Base-by-base conservation (phyloP, 2,113 vertebrate genomes). In the Siniperca chuatsi region DNA sequence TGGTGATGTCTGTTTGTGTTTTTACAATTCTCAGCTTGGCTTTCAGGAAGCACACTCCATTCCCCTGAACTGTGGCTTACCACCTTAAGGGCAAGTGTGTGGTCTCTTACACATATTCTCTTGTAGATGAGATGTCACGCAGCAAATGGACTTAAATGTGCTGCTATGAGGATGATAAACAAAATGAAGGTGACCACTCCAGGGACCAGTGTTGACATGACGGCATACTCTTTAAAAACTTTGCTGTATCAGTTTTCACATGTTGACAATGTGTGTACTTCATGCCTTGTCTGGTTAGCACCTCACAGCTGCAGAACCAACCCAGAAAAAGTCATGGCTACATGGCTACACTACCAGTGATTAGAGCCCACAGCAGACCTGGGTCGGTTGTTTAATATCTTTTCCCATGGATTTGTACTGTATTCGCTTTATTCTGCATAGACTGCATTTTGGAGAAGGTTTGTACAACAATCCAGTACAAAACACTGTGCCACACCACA, bases 391-490 rank as follows among this genome's bases (percentile, higher is more conserved):
- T 78, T 37, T 42, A 1, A 57, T 81, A 46, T 70, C 69, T 10
- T 70, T 50, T 52, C 1, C 40, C 65, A 37, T 55, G 68, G 50
- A 60, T 72, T 54, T 65, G 13, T 76, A 35, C 37, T 46, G 20
- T 44, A 42, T 74, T 75, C 65, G 7, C 40, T 78, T 81, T 44
- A 62, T 54, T 75, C 57, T 67, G 48, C 52, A 37, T 40, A 20
- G 54, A 77, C 55, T 57, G 18, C 68, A 65, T 70, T 84, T 74
- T 70, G 25, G 44, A 58, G 20, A 20, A 61, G 6, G 20, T 82
- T 89, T 69, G 16, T 84, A 55, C 10, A 29, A 83, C 81, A 81
- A 80, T 92, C 78, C 79, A 80, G 72, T 84, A 62, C 58, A 89
- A 84, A 70, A 74, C 2, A 10, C 18, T 78, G 83, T 87, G 76